Evolutionary conservation across 2,113 vertebrate genomes (phyloP), one percentile per base, ranked within the genome.

Genomic region (Poeciliopsis turrubarensis): DNA sequence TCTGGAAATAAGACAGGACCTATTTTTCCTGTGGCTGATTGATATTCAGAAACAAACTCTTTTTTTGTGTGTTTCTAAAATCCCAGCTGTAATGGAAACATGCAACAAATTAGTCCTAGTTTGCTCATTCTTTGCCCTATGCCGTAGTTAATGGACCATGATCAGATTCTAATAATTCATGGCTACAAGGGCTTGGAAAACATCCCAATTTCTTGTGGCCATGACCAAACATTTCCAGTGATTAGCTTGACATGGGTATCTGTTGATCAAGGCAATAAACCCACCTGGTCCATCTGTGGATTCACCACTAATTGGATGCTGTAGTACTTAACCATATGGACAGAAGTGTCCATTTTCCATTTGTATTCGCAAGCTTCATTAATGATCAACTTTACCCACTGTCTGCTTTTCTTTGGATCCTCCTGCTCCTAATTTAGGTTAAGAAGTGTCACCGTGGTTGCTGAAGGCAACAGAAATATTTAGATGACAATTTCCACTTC

Each of bases 331-430:
- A 75, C 75, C 81, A 77, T 76, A 81, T 85, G 86, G 81, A 39
- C 72, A 39, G 32, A 70, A 70, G 30, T 60, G 60, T 81, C 63
- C 72, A 73, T 70, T 79, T 83, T 84, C 84, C 66, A 54, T 84
- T 83, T 74, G 31, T 62, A 79, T 76, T 65, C 69, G 66, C 71
- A 31, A 9, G 22, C 64, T 60, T 27, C 67, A 90, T 92, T 90
- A 93, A 93, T 91, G 79, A 83, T 76, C 72, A 85, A 86, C 89
- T 29, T 68, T 67, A 34, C 72, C 47, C 12, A 29, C 61, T 78
- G 68, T 65, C 44, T 39, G 12, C 68, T 65, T 72, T 63, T 72
- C 73, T 65, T 41, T 74, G 22, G 70, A 51, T 32, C 37, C 25
- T 22, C 5, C 7, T 7, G 3, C 27, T 67, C 51, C 31, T 74